phyloP scores from a whole-genome alignment of 2,888 invertebrate genomes.

The Margaritifera margaritifera region DNA sequence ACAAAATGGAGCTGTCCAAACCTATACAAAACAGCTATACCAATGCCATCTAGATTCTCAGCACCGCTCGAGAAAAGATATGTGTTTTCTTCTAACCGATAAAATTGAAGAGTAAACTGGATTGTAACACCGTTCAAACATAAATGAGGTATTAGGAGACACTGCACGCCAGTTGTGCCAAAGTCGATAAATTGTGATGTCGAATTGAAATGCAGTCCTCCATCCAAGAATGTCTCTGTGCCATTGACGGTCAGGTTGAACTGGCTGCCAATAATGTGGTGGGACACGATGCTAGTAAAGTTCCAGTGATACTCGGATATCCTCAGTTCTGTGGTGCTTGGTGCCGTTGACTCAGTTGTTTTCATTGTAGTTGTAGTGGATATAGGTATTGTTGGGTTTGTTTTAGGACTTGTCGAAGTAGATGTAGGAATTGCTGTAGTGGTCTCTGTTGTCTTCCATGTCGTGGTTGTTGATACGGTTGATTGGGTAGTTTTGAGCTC shows the following conservation, averaged over 20 bases:
- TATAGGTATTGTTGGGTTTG: no score
- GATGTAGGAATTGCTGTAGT: no score
- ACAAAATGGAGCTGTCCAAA: conserved; percentile 53
- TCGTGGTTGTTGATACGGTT: conserved; percentile 5
- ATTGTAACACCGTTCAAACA: conserved; percentile 55
- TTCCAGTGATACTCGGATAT: conserved; percentile 40
- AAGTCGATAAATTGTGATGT: conserved; percentile 46
- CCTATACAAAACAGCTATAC: conserved; percentile 55
- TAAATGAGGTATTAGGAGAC: conserved; percentile 41
- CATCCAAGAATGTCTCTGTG: conserved; percentile 13
- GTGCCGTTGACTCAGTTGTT: no score
- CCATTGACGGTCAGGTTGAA: conserved; percentile 38
- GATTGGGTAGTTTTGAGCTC: neutral
- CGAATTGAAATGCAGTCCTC: conserved; percentile 34
- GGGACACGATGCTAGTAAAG: conserved; percentile 21
- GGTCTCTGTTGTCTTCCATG: no score
- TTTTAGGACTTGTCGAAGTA: no score
- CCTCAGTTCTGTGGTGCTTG: conserved; percentile 12
- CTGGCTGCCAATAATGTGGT: conserved; percentile 23
- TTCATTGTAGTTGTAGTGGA: no score
- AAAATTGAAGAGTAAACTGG: conserved; percentile 44
- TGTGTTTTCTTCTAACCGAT: conserved; percentile 49
- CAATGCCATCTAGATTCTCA: conserved; percentile 45
- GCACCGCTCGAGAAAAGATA: conserved; percentile 56
- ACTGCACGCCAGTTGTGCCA: conserved; percentile 32